Evolutionary conservation across 2,113 vertebrate genomes (phyloP), one percentile per base, ranked within the genome.

Genomic region (Silurus meridionalis): DNA sequence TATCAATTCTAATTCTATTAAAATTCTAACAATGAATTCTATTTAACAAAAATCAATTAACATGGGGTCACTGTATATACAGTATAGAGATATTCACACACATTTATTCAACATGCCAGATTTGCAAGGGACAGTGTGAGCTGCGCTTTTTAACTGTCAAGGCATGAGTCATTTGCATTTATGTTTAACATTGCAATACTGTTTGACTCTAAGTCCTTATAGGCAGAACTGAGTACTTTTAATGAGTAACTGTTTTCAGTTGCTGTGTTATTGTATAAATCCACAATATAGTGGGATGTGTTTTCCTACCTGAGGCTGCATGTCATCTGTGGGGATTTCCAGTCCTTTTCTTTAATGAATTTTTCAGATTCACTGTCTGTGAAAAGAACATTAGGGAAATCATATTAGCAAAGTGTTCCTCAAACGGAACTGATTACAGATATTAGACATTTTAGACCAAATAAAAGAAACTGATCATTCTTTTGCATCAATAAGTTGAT

Each of bases 271-370:
- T 1, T 25, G 14, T 64, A 14, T 50, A 64, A 50, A 63, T 50
- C 58, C 28, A 50, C 37, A n/a, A n/a, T 21, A 80, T 23, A 6
- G 55, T 46, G 57, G 48, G 7, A 15, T 80, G 37, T 37, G n/a
- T 74, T 46, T 78, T 58, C 52, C 87, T 94, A 96, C 95, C 95
- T 96, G 94, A 85, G 94, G 91, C 92, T 95, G 94, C 95, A 96
- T 95, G 93, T 91, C 93, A 90, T 93, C 92, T 85, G 91, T 86
- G 87, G 46, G 69, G 55, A 37, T 85, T 91, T 88, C 77, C 67
- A 86, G 83, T 90, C 87, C 74, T 79, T 21, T 71, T 84, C 55
- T 75, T 80, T 7, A 46, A 25, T 28, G 57, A 66, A 72, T 87
- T 84, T 87, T 86, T 91, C 83, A 86, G 86, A 90, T 57, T 50